Evolutionary conservation across 2,113 vertebrate species (phyloP).

Genomic region (Ceratotherium simum): DNA sequence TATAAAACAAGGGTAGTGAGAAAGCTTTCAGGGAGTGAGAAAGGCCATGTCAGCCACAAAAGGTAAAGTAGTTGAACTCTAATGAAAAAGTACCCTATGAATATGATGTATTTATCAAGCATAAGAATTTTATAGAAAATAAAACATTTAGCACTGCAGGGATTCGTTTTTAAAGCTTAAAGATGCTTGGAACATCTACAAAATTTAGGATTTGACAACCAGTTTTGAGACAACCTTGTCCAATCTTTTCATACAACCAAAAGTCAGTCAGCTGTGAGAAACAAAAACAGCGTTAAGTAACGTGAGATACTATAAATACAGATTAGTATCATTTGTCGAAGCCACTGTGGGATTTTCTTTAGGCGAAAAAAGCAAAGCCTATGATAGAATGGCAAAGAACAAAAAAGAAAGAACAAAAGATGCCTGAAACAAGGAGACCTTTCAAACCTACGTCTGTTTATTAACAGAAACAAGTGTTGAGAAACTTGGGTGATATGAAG

Average conservation of each 20-base stretch:
- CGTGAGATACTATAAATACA: slow-evolving; percentile 74
- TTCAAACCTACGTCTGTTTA: not conserved
- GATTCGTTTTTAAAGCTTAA: slow-evolving; percentile 50
- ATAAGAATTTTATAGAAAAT: slow-evolving; percentile 70
- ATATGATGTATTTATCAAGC: not conserved
- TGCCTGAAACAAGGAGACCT: slow-evolving; percentile 36
- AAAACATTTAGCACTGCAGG: slow-evolving; percentile 55
- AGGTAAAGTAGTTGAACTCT: not conserved
- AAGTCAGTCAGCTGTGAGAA: slow-evolving; percentile 66
- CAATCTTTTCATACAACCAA: slow-evolving; percentile 63
- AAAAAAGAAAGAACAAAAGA: not conserved
- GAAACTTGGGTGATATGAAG: not conserved
- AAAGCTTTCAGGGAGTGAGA: not conserved
- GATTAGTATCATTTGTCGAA: slow-evolving; percentile 79
- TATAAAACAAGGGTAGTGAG: not conserved
- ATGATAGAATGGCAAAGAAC: slow-evolving; percentile 16
- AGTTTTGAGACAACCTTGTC: slow-evolving; percentile 82
- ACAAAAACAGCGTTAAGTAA: slow-evolving; percentile 62
- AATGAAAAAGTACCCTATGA: not conserved
- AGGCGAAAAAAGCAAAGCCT: slow-evolving; percentile 41
- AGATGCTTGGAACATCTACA: slow-evolving; percentile 78
- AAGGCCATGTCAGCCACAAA: not conserved
- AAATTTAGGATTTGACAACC: slow-evolving; percentile 81
- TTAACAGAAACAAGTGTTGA: slow-evolving; percentile 25
- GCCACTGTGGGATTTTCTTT: slow-evolving; percentile 54